Evolutionary conservation across 1,140 invertebrate species (phyloP).

Genomic region (Heliconius eleuchia): DNA sequence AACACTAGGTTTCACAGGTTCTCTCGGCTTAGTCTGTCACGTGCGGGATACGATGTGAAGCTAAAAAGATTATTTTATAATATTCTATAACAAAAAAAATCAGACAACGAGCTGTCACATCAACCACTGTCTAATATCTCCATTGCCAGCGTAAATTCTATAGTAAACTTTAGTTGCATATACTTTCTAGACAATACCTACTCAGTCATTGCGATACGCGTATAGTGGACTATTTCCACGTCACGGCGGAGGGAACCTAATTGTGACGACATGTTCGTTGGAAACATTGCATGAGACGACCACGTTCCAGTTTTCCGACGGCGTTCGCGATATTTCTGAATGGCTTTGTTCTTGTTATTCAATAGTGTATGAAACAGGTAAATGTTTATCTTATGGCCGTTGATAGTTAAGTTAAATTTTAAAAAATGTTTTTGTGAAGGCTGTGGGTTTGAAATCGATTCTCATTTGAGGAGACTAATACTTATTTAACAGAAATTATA

Average conservation of each 20-base stretch:
- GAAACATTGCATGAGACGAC: slow-evolving; percentile 72
- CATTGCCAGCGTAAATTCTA: slow-evolving; percentile 32
- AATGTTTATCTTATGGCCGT: neutral
- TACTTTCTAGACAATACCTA: slow-evolving; percentile 55
- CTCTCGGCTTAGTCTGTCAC: no score
- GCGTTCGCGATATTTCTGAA: slow-evolving; percentile 65
- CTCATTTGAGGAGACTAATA: no score
- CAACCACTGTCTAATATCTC: slow-evolving; percentile 7
- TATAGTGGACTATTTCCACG: slow-evolving; percentile 65
- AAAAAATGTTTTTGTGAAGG: no score
- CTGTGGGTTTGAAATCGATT: no score
- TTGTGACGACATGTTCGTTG: slow-evolving; percentile 61
- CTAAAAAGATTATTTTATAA: no score
- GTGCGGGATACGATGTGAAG: no score
- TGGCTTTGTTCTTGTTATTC: slow-evolving; percentile 74
- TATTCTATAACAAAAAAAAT: no score
- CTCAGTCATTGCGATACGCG: slow-evolving; percentile 42
- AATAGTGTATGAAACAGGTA: slow-evolving; percentile 41
- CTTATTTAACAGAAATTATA: no score
- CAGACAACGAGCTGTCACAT: neutral
- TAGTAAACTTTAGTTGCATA: slow-evolving; percentile 46
- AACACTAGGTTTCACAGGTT: no score
- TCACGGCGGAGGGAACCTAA: slow-evolving; percentile 65
- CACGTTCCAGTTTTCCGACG: slow-evolving; percentile 65
- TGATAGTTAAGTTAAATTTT: no score